Base-by-base conservation (phyloP, 1,140 invertebrate genomes). In the Andrena cerasifolii region DNA sequence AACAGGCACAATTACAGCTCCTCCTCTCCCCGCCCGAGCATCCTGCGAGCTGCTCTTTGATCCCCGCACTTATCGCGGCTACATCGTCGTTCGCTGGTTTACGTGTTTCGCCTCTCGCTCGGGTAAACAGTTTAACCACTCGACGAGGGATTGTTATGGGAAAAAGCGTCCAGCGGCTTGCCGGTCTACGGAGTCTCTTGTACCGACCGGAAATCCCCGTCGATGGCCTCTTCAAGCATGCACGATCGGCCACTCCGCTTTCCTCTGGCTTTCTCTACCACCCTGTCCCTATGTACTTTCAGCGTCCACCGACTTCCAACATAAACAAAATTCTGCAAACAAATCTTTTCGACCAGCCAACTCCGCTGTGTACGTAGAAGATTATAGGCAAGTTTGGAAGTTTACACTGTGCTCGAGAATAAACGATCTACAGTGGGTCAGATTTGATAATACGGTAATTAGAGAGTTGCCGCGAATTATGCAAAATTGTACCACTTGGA, bases 141-240 rank as follows among this genome's bases (percentile, higher is more conserved):
- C 31, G 43, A 36, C 45, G 70, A 72, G 70, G 43, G 70, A 62
- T 40, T 62, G 43, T 62, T 62, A 72, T 51, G 70, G 45, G 70
- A 72, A 62, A 72, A 59, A 40, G 4, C 21, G 24, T n/a, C 40
- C 14, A 47, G 21, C 28, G 51, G 51, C 51, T 26, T 54, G 21
- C 24, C 12, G 51, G 21, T 14, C 67, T 12, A 24, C 18, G 0
- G 4, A 24, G 24, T 58, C 10, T 12, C 18, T n/a, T 8, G 2
- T 14, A 45, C 24, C 12, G 31, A 51, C 31, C 58, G 70, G 45
- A 51, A 51, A 16, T 45, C 21, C 5, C 1, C 36, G 1, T 14
- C 66, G 8, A 18, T 40, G 2, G 3, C 0, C 56, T 43, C 0
- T 16, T 18, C 24, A 4, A 45, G 5, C 16, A 31, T 47, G 24